Percentiles rank a stretch among this genome's conserved stretches.
Evolutionary conservation across 2,113 vertebrate genomes (phyloP).

Genomic region (Origma solitaria): DNA sequence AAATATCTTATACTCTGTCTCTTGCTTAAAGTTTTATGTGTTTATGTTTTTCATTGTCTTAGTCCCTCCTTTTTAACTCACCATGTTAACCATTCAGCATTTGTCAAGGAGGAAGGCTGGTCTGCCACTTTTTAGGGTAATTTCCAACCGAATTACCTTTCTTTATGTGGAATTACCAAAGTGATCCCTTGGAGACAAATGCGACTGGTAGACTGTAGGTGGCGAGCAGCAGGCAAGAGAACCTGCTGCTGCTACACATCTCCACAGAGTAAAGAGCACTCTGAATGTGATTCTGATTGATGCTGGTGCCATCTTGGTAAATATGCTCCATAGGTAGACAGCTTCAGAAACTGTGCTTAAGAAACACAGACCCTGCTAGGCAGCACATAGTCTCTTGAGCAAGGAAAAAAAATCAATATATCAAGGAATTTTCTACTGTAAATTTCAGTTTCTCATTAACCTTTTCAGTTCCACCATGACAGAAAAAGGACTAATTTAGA

Average conservation of each 20-base stretch:
- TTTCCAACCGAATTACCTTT: background rate
- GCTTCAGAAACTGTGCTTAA: background rate
- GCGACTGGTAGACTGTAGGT: background rate
- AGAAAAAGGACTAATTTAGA: background rate
- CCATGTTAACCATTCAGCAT: background rate
- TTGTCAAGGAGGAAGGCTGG: background rate
- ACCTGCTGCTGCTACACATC: background rate
- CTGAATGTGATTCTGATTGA: background rate
- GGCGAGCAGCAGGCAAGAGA: background rate
- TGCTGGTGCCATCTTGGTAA: background rate
- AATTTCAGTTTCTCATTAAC: conserved; percentile 5
- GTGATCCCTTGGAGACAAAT: background rate
- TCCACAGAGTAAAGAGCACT: background rate
- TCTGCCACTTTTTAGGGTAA: background rate
- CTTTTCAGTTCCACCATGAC: background rate
- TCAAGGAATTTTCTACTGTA: background rate
- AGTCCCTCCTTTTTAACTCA: background rate
- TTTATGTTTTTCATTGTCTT: background rate
- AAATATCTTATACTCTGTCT: background rate
- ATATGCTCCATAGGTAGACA: background rate
- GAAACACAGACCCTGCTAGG: conserved; percentile 9
- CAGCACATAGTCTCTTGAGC: background rate
- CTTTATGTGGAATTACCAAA: background rate
- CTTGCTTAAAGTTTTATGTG: background rate
- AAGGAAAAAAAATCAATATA: background rate